phyloP scores from a whole-genome alignment of 2,113 vertebrate genomes.

The Sterrhoptilus dennistouni region DNA sequence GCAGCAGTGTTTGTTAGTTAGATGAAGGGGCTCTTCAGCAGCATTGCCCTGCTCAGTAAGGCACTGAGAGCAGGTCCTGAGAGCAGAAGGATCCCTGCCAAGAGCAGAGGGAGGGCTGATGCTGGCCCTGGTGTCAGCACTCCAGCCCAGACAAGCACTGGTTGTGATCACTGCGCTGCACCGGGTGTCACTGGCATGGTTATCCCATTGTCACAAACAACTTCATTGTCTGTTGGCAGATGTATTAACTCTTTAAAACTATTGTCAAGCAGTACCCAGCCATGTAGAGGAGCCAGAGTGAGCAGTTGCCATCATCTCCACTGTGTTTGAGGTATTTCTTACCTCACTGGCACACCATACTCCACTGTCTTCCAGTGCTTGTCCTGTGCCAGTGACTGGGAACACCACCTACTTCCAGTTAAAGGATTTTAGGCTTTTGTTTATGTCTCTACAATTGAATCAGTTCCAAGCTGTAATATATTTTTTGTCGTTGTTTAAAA shows the following conservation, averaged over 20 bases:
- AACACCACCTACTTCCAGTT: neutral
- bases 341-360: neutral
- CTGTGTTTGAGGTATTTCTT: neutral
- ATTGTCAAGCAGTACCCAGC: neutral
- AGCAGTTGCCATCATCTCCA: neutral
- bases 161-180: neutral
- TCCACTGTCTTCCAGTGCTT: neutral
- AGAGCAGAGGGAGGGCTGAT: neutral
- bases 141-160: neutral
- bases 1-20: neutral
- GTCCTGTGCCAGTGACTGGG: neutral
- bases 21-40: neutral
- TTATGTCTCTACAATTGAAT: neutral
- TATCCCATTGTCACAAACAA: neutral
- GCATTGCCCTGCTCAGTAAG: neutral
- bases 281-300: neutral
- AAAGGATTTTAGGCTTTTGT: neutral
- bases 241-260: neutral
- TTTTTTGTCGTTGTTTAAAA: neutral
- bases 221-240: neutral
- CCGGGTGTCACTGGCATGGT: fast-evolving
- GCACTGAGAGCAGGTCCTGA: neutral
- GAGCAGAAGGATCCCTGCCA: neutral
- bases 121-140: neutral
- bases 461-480: neutral